Evolutionary conservation across 2,888 invertebrate genomes (phyloP).

Genomic region (Thelaira solivaga): DNA sequence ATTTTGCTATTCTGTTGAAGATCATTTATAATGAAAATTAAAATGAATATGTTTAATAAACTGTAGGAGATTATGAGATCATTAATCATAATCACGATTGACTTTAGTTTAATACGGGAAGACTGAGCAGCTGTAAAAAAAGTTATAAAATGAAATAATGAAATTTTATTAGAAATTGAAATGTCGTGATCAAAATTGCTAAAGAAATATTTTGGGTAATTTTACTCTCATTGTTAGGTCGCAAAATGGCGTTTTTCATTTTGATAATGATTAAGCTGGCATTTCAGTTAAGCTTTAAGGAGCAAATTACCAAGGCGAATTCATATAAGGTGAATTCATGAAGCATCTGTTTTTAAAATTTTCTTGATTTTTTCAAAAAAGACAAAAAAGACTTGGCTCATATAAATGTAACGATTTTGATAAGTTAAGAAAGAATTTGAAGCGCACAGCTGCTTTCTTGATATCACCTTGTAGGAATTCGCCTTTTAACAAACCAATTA

Average conservation of each 20-base stretch:
- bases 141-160: conserved; percentile 42
- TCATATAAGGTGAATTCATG: no score
- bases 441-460: no score
- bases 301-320: no score
- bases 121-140: conserved; percentile 60
- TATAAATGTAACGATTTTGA: no score
- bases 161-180: not conserved
- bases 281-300: no score
- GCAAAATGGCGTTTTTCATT: conserved; percentile 2
- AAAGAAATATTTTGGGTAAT: not conserved
- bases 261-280: no score
- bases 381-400: no score
- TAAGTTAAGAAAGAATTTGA: no score
- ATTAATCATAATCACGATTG: conserved; percentile 63
- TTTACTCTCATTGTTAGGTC: not conserved
- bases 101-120: conserved; percentile 19
- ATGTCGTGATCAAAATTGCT: conserved; percentile 17
- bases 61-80: conserved; percentile 36
- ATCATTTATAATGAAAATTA: conserved; percentile 49
- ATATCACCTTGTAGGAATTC: no score
- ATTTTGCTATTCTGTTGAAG: not conserved
- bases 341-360: no score
- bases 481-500: no score
- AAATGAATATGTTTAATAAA: conserved; percentile 35
- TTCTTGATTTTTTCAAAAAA: no score